Conservation (phyloP, 1,140 invertebrate species). For the Drosophila navojoa region DNA sequence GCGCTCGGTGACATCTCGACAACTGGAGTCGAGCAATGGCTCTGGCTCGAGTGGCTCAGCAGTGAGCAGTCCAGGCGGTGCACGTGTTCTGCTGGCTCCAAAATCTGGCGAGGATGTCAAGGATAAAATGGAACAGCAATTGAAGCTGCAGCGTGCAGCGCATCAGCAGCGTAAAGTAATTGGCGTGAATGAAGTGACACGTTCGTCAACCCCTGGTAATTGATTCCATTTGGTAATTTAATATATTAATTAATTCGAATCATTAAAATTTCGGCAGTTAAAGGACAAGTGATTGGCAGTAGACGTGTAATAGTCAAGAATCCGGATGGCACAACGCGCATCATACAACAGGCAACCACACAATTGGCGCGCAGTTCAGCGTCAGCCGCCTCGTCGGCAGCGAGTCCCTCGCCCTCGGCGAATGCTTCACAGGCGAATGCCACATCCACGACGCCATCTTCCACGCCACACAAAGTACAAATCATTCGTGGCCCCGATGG, state of each 20-base stretch:
- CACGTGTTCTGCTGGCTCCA: conserved; percentile 68
- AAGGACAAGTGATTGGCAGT: conserved; percentile 75
- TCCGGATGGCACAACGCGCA: conserved; percentile 90
- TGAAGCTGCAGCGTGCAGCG: conserved; percentile 92
- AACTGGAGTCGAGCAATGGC: conserved; percentile 57
- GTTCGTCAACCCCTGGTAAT: conserved; percentile 63
- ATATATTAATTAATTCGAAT: background rate
- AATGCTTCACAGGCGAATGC: conserved; percentile 33
- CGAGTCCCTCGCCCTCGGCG: conserved; percentile 45
- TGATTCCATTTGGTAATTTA: background rate
- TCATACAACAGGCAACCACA: conserved; percentile 86
- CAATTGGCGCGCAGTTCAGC: conserved; percentile 47
- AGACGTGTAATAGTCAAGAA: conserved; percentile 91
- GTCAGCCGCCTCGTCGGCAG: conserved; percentile 51
- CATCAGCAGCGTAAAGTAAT: conserved; percentile 90
- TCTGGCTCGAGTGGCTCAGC: conserved; percentile 11
- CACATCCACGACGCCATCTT: conserved; percentile 81
- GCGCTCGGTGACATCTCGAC: conserved; percentile 85
- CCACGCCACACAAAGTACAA: conserved; percentile 92
- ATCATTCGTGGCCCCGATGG: conserved; percentile 95
- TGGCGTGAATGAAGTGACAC: conserved; percentile 32
- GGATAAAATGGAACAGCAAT: conserved; percentile 95
- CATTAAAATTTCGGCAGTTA: conserved; percentile 45
- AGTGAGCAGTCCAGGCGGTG: conserved; percentile 37
- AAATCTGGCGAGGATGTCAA: conserved; percentile 89